Conservation (phyloP, 2,888 invertebrate genomes). For the Rhyacophila evoluta region DNA sequence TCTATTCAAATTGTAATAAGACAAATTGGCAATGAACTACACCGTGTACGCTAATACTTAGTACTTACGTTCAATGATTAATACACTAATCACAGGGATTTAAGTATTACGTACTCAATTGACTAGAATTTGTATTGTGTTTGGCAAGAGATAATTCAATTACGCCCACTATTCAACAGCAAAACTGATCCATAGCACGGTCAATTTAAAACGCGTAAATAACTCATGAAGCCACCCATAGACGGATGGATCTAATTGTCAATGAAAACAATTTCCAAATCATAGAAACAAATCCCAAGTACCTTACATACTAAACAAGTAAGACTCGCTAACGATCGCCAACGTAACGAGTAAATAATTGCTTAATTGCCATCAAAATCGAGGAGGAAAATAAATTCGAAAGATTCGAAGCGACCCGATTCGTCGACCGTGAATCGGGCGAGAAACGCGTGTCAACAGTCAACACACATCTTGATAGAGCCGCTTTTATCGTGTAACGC, state of each 20-base stretch:
- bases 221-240: neutral
- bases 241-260: conserved; percentile 17
- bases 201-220: neutral
- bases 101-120: neutral
- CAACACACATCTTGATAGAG: too few relatives aligned
- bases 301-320: too few relatives aligned
- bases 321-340: neutral
- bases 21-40: too few relatives aligned
- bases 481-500: too few relatives aligned
- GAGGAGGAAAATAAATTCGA: neutral
- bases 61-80: too few relatives aligned
- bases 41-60: too few relatives aligned
- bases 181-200: neutral
- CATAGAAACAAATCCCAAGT: neutral
- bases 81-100: too few relatives aligned
- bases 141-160: neutral
- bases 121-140: neutral
- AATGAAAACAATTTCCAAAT: neutral
- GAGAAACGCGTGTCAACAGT: neutral
- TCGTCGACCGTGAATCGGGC: neutral
- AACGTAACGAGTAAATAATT: neutral
- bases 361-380: neutral
- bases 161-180: neutral
- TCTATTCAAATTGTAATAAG: too few relatives aligned
- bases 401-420: neutral